Evolutionary conservation across 2,888 invertebrate genomes (phyloP).

Genomic region (Miltochrista miniata): DNA sequence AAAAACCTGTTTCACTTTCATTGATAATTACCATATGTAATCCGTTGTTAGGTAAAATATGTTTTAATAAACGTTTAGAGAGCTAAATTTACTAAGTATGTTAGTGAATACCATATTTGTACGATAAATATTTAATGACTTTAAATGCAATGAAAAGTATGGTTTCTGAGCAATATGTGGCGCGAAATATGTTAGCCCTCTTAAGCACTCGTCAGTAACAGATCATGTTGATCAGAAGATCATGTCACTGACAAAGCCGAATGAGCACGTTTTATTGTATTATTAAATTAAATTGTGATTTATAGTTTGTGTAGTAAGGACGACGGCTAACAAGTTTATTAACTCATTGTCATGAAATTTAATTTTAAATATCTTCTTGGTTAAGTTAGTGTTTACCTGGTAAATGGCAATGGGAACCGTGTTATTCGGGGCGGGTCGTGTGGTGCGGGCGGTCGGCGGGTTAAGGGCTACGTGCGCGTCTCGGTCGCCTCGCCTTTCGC

Average conservation of each 20-base stretch:
- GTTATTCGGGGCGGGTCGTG: conserved; percentile 37
- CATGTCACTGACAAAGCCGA: conserved; percentile 4
- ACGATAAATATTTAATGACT: too few species aligned
- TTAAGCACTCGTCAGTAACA: neutral
- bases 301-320: neutral
- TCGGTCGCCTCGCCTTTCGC: conserved; percentile 51
- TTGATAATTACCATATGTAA: too few species aligned
- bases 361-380: conserved; percentile 14
- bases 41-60: too few species aligned
- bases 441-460: conserved; percentile 34
- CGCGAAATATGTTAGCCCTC: too few species aligned
- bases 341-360: neutral
- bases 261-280: conserved; percentile 3
- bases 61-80: too few species aligned
- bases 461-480: conserved; percentile 8
- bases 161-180: too few species aligned
- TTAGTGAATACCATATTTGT: too few species aligned
- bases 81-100: too few species aligned
- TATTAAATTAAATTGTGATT: conserved; percentile 6
- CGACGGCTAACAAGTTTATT: neutral
- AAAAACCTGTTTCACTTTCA: too few species aligned
- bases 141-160: too few species aligned
- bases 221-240: conserved; percentile 1
- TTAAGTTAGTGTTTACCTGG: neutral
- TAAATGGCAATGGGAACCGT: conserved; percentile 31